Evolutionary conservation across 1,140 invertebrate genomes (phyloP), one percentile per base, ranked within the genome.

Genomic region (Drosophila navojoa): DNA sequence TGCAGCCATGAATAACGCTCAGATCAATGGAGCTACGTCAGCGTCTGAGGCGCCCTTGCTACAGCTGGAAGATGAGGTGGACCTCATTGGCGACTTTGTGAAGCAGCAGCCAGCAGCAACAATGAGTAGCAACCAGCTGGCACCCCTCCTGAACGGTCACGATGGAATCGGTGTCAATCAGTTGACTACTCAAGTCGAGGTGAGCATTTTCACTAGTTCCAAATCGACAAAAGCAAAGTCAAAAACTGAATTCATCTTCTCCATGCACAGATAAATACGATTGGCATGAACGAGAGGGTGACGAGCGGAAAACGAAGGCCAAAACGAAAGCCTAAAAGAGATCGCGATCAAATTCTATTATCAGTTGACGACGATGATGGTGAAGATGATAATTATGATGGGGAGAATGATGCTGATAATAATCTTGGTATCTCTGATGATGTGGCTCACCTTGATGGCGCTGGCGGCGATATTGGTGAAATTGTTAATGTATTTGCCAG

Each of bases 111-210:
- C 69, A 69, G 5, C 38, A 6, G 16, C 55, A 67, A 57, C 72
- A 44, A 60, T 35, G 11, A 60, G 7, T 42, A 44, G 9, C 11
- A 69, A 57, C 32, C 64, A 74, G 35, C 53, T 78, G 64, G 22
- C 59, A 2, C 69, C 79, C n/a, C 76, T 79, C 3, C 40, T 89
- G 5, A 89, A 89, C 60, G 84, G 84, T 32, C 77, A 63, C 64
- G 79, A 79, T 5, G 16, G 57, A 1, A 84, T 55, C 52, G 70
- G 63, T 27, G 29, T 49, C 42, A 72, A 68, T 60, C 77, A 86
- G 52, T 57, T 89, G 58, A 87, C 82, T 42, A 91, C 90, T 11
- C 81, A 91, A 75, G 90, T 90, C 27, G 90, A 91, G 76, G 90
- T 91, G 38, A 77, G 74, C 70, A 10, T 15, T 5, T 16, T 2